Conservation (phyloP, 2,797 vertebrate genomes). For the Sebastes itinus region DNA sequence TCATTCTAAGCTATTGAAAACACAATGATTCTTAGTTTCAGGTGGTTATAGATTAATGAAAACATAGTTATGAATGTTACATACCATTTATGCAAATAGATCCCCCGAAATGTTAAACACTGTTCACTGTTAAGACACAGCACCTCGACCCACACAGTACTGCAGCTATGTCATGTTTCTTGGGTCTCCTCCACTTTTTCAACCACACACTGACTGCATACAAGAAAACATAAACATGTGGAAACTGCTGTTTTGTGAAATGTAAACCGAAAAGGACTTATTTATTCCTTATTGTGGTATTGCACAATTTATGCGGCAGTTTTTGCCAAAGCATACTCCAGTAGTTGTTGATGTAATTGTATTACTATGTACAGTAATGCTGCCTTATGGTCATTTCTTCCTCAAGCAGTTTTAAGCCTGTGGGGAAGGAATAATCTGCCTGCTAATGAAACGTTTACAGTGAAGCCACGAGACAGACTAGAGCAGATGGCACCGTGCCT, state of each 20-base stretch:
- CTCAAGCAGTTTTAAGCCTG: slow-evolving; percentile 17
- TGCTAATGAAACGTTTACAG: slow-evolving; percentile 61
- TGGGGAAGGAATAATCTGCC: slow-evolving; percentile 35
- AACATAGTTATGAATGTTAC: too few relatives aligned
- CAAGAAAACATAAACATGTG: neutral
- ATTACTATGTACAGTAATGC: slow-evolving; percentile 1
- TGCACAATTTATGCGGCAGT: neutral
- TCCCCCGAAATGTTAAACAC: too few relatives aligned
- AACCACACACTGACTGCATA: neutral
- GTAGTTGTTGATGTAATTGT: neutral
- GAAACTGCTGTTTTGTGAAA: neutral
- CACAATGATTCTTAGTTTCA: too few relatives aligned
- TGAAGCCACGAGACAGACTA: slow-evolving; percentile 13
- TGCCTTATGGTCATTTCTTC: slow-evolving; percentile 12
- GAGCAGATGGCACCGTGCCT: slow-evolving; percentile 48
- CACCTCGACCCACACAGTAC: neutral
- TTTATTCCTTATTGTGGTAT: neutral
- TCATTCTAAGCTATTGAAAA: too few relatives aligned
- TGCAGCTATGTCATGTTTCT: neutral
- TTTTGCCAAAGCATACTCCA: neutral
- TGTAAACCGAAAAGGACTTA: neutral
- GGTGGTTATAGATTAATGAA: too few relatives aligned
- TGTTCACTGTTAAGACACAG: neutral
- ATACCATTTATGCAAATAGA: too few relatives aligned
- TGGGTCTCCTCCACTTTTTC: neutral